Base-by-base conservation (phyloP, 2,113 vertebrate species). In the Menidia beryllina region DNA sequence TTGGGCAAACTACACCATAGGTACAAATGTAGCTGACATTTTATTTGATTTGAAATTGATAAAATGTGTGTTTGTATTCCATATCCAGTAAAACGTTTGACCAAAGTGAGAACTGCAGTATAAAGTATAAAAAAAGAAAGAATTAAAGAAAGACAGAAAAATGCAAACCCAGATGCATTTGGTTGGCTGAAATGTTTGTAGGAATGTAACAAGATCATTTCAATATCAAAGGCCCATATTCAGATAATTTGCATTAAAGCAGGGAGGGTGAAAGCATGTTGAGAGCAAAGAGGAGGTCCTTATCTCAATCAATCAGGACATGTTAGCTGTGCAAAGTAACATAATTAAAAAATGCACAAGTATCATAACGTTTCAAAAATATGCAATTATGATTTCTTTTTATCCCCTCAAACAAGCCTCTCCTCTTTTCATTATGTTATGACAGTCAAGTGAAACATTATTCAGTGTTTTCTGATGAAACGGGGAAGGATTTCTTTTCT, bases 141-240 rank as follows among this genome's bases (percentile, higher is more conserved):
- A 64, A 39, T n/a, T 2, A 13, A 41, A 14, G 4, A 41, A 41
- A 3, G 10, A 20, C 23, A 26, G 38, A 20, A 24, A 39, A 79
- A 64, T 68, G 69, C 59, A 64, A 58, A 51, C 48, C 54, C 47
- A 15, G 75, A 66, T 77, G 10, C 36, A 73, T 68, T 78, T 66
- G 23, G 0, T 83, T 68, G 50, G 50, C 79, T 66, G 69, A 82
- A 86, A 77, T 90, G 79, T 86, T 90, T 83, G 69, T 72, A 66
- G 81, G 74, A 81, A 83, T 68, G 79, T 82, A 71, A 57, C 52
- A 21, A 79, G 76, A 88, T 87, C 43, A 93, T 92, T 91, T 93
- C 79, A 92, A 93, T 91, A 92, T 92, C 92, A 92, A 91, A 91
- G 91, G 80, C 83, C 69, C 72, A 49, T 78, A 52, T 86, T 91